Conservation (phyloP, 2,797 vertebrate species). For the Luscinia megarhynchos region DNA sequence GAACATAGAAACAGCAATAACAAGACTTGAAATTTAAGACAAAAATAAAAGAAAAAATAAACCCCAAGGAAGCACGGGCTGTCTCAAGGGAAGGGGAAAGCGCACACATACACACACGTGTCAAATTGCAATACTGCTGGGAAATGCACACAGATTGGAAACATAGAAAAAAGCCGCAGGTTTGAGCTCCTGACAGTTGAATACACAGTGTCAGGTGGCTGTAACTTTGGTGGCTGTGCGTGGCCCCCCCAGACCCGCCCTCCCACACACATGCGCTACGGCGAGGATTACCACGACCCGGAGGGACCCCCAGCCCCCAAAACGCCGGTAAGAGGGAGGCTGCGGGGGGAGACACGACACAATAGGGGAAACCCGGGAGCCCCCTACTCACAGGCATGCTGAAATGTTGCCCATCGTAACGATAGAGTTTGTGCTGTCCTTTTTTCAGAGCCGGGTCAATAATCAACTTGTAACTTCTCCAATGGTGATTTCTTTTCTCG, state of each 20-base stretch:
- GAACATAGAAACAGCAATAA: constrained; percentile 19
- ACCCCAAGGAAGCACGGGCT: background rate
- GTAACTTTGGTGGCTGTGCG: constrained; percentile 25
- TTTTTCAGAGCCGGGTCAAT: constrained; percentile 98
- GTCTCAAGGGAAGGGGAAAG: constrained; percentile 25
- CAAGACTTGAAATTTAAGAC: constrained; percentile 15
- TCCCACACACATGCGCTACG: background rate
- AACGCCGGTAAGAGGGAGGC: background rate
- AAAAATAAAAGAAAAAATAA: constrained; percentile 45
- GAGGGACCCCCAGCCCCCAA: background rate
- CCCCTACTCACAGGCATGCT: constrained; percentile 90
- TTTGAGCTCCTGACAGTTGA: constrained; percentile 70
- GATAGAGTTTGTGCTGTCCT: constrained; percentile 96
- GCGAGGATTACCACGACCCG: background rate
- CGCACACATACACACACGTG: constrained; percentile 57
- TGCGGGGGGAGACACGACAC: background rate
- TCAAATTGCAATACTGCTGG: constrained; percentile 69
- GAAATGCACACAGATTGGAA: constrained; percentile 66
- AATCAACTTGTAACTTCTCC: constrained; percentile 99
- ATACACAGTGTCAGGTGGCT: constrained; percentile 69
- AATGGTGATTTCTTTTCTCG: constrained; percentile 98
- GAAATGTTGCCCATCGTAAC: constrained; percentile 97
- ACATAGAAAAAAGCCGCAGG: constrained; percentile 52
- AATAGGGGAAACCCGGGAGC: background rate
- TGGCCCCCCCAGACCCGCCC: background rate